Evolutionary conservation across 2,888 invertebrate species (phyloP).

Genomic region (Isoperla grammatica): DNA sequence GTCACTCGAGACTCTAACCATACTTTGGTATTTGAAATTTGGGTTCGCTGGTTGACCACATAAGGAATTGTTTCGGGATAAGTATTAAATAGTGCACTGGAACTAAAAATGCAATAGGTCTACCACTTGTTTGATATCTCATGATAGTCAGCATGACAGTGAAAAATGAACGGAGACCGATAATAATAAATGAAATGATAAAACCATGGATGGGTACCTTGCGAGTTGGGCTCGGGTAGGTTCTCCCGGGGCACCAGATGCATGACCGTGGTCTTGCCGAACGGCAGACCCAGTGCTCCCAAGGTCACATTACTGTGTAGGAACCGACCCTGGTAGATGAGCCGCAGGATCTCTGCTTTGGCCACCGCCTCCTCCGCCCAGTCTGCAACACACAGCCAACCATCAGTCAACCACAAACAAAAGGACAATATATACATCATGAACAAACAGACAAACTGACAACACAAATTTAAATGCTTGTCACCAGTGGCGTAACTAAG

Average conservation of each 20-base stretch:
- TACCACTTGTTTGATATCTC: no score
- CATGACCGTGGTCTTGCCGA: conserved; percentile 99
- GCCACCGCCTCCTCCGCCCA: conserved; percentile 95
- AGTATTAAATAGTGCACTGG: no score
- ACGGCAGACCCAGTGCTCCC: conserved; percentile 93
- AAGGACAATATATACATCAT: not conserved
- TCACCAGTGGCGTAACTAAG: no score
- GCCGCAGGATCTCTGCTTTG: conserved; percentile 94
- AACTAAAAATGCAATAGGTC: no score
- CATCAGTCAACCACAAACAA: not conserved
- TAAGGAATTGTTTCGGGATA: no score
- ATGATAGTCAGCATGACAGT: no score
- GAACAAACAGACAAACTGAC: not conserved
- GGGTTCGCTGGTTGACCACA: no score
- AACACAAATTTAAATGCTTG: no score
- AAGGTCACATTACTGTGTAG: conserved; percentile 98
- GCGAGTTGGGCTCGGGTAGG: conserved; percentile 97
- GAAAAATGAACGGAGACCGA: no score
- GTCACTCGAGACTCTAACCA: no score
- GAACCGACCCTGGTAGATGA: conserved; percentile 99
- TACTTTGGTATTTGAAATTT: no score
- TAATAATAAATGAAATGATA: no score
- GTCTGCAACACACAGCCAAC: conserved; percentile 66
- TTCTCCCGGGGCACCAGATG: conserved; percentile 99
- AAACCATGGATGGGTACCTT: conserved; percentile 65